Conservation (phyloP, 2,113 vertebrate species). For the Silurus asotus region DNA sequence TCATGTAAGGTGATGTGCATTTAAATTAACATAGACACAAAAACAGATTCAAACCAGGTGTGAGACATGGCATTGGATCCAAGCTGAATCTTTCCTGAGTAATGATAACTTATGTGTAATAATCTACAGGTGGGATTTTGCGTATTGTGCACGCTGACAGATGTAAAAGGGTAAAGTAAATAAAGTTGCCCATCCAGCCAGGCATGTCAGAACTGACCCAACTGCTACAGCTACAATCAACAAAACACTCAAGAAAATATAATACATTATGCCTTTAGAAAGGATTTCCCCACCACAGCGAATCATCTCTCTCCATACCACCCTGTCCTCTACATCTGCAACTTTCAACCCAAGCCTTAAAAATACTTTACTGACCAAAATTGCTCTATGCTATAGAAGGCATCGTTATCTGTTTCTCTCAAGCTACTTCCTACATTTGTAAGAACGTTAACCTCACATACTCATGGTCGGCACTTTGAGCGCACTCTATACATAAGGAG, state of each 20-base stretch:
- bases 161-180: not conserved
- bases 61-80: not conserved
- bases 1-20: not conserved
- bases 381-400: conserved; percentile 7
- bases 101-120: not conserved
- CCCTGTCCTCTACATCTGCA: too few relatives aligned
- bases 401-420: not conserved
- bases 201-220: not conserved
- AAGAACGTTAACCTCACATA: not conserved
- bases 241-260: not conserved
- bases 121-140: not conserved
- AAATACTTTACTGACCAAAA: not conserved
- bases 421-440: not conserved
- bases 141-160: not conserved
- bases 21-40: not conserved
- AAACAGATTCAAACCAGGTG: not conserved
- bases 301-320: too few relatives aligned
- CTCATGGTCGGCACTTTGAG: not conserved
- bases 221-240: not conserved
- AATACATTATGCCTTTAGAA: not conserved
- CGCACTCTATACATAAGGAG: not conserved
- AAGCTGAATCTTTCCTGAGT: not conserved
- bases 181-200: not conserved
- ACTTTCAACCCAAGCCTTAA: too few relatives aligned
- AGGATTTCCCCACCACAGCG: too few relatives aligned